Conservation (phyloP, 1,140 invertebrate species). For the Magallana gigas region DNA sequence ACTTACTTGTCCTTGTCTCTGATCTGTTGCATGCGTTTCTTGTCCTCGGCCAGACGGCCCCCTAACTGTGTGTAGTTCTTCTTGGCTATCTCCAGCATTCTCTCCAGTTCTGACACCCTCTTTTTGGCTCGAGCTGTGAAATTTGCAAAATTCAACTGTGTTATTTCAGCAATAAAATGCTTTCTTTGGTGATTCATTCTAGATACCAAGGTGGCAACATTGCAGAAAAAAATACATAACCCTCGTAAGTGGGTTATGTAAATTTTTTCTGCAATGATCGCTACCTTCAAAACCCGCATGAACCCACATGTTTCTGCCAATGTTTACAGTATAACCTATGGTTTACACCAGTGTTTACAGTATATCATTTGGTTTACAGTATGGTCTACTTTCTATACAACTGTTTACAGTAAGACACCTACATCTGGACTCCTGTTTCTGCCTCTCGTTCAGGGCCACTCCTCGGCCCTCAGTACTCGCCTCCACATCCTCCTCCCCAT, state of each 20-base stretch:
- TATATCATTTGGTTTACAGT: too few relatives aligned
- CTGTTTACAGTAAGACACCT: not conserved
- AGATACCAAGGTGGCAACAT: too few relatives aligned
- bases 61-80: constrained; percentile 79
- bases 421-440: constrained; percentile 70
- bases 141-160: too few relatives aligned
- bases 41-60: constrained; percentile 75
- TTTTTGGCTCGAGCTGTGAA: constrained; percentile 76
- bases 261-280: too few relatives aligned
- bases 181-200: too few relatives aligned
- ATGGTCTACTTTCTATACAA: not conserved
- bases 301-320: too few relatives aligned
- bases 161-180: too few relatives aligned
- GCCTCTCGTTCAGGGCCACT: constrained; percentile 61
- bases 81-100: constrained; percentile 77
- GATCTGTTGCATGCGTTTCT: constrained; percentile 68
- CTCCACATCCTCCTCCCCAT: constrained; percentile 60
- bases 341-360: too few relatives aligned
- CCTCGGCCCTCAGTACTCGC: constrained; percentile 70
- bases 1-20: constrained; percentile 76
- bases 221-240: too few relatives aligned
- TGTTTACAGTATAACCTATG: too few relatives aligned
- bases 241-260: too few relatives aligned
- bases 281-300: too few relatives aligned
- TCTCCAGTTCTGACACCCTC: constrained; percentile 77